Conservation (phyloP, 1,140 invertebrate genomes). For the Myzus persicae region DNA sequence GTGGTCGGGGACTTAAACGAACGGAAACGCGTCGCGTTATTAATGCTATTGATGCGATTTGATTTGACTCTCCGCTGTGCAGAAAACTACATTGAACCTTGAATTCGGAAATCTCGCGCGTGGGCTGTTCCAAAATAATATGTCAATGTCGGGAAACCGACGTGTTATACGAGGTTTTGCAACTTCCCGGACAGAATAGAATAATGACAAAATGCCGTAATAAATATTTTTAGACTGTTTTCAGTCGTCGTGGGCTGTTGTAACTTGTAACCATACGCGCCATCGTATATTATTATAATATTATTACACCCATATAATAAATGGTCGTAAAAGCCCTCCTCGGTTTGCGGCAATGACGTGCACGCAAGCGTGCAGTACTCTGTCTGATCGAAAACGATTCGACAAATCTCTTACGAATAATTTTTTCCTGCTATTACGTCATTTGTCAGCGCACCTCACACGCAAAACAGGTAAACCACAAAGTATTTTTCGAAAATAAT, state of each 20-base stretch:
- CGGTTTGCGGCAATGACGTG: neutral
- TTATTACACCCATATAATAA: slow-evolving; percentile 15
- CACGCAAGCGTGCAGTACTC: neutral
- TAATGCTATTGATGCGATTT: neutral
- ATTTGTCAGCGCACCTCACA: neutral
- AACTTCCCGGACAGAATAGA: slow-evolving; percentile 17
- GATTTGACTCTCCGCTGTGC: neutral
- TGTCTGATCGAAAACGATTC: neutral
- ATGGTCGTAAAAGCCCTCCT: neutral
- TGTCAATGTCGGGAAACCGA: neutral
- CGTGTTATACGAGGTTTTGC: neutral
- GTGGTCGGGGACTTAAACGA: neutral
- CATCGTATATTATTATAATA: neutral
- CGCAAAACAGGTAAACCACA: neutral
- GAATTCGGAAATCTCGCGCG: neutral
- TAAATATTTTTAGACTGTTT: neutral
- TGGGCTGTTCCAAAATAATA: neutral
- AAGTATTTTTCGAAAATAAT: no score
- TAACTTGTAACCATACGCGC: neutral
- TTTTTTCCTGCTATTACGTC: neutral
- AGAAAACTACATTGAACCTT: neutral
- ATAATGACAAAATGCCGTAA: neutral
- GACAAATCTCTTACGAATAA: neutral
- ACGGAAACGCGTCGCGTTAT: neutral
- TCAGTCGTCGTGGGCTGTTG: slow-evolving; percentile 7